Conservation (phyloP, 2,888 invertebrate species). For the Drosophila ustulata region DNA sequence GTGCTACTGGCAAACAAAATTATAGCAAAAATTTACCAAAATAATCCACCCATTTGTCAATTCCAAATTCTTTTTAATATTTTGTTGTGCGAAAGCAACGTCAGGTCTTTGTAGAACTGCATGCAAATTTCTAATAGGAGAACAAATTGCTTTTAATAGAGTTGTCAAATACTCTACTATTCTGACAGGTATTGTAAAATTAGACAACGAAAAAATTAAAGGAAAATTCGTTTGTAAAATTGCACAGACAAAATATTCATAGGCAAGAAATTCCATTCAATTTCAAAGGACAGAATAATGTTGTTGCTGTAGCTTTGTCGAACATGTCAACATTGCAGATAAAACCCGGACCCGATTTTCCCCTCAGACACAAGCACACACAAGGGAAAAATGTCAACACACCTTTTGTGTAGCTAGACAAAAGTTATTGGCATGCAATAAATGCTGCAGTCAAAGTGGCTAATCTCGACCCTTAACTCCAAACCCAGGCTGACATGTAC, state of each 20-base stretch:
- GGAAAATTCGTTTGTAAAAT: conserved; percentile 1
- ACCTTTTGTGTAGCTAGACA: conserved; percentile 30
- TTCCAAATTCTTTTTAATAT: too few species aligned
- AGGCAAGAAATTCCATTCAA: conserved; percentile 34
- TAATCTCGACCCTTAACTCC: conserved; percentile 27
- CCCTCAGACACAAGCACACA: conserved; percentile 1
- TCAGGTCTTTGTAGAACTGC: too few species aligned
- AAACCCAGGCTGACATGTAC: conserved; percentile 18
- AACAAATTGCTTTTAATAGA: conserved; percentile 5
- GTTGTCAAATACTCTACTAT: conserved; percentile 7
- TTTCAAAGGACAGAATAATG: conserved; percentile 8
- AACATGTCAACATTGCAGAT: conserved; percentile 56
- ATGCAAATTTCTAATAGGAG: conserved; percentile 6
- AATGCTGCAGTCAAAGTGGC: conserved; percentile 61
- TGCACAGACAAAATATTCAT: conserved; percentile 1
- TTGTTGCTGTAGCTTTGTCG: conserved; percentile 15
- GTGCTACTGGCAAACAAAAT: too few species aligned
- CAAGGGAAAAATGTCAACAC: conserved; percentile 11
- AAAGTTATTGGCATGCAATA: conserved; percentile 74
- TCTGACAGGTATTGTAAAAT: conserved; percentile 15
- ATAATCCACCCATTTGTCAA: too few species aligned
- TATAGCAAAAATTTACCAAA: too few species aligned
- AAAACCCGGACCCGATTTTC: conserved; percentile 14
- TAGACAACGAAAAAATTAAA: conserved; percentile 5
- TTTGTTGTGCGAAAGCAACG: too few species aligned